phyloP scores from a whole-genome alignment of 2,888 invertebrate species.

The Rhaphigaster nebulosa region DNA sequence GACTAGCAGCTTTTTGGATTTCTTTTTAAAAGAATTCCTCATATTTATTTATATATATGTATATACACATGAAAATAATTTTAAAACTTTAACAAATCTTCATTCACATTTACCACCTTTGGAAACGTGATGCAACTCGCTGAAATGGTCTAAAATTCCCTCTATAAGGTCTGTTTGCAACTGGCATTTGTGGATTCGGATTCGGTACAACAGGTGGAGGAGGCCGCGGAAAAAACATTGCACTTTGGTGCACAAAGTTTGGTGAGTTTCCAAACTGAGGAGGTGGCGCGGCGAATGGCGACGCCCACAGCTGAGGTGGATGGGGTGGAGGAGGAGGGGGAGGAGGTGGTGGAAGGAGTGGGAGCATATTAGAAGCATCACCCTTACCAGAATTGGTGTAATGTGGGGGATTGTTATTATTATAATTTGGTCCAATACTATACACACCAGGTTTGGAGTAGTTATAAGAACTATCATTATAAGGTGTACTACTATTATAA shows the following conservation, averaged over 20 bases:
- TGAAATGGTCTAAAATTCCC: constrained; percentile 52
- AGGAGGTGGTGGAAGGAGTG: constrained; percentile 36
- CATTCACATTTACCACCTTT: constrained; percentile 53
- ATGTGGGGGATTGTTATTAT: constrained; percentile 5
- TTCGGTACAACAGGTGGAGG: constrained; percentile 19
- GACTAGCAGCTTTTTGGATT: constrained; percentile 6
- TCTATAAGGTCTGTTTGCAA: constrained; percentile 20
- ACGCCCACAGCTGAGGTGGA: constrained; percentile 37
- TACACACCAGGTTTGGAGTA: constrained; percentile 1
- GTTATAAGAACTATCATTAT: neutral
- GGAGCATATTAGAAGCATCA: constrained; percentile 4
- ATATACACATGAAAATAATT: neutral
- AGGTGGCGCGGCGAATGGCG: neutral
- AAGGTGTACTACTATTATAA: neutral
- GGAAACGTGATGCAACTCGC: constrained; percentile 42
- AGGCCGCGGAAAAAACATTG: constrained; percentile 41
- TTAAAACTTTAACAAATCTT: constrained; percentile 7
- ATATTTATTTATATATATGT: neutral
- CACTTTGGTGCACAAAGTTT: neutral
- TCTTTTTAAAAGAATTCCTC: neutral
- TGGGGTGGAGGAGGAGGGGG: constrained; percentile 51
- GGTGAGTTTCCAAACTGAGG: constrained; percentile 38
- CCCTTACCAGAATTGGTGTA: neutral
- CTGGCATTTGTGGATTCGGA: neutral
- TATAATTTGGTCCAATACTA: neutral